Percentiles rank a stretch among this genome's conserved stretches.
These are phyloP conservation scores for Drosophila trichaetosa DNA, from an alignment of 2,888 invertebrate genomes.

Conservation along the genomic window DNA sequence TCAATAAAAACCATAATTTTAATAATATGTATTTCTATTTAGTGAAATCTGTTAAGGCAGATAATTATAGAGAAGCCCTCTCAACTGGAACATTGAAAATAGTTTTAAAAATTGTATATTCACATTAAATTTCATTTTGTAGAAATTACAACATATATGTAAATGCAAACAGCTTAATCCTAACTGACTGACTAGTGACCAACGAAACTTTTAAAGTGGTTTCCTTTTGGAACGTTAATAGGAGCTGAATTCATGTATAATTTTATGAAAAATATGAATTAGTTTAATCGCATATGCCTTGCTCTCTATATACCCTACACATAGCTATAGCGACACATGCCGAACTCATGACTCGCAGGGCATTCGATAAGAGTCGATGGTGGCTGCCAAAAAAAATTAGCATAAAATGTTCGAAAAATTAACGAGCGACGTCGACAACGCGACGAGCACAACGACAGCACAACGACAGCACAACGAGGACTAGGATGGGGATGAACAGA, in stretches of 20 bases:
- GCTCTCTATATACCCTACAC: constrained; percentile 9
- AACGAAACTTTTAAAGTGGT: neutral
- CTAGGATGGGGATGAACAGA: constrained; percentile 10
- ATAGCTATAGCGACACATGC: constrained; percentile 37
- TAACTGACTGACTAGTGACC: neutral
- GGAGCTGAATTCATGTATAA: neutral
- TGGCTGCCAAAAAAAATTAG: constrained; percentile 71
- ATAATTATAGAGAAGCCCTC: neutral
- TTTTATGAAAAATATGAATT: neutral
- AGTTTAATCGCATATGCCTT: neutral
- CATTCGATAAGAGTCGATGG: constrained; percentile 39
- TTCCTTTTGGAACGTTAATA: neutral
- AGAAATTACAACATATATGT: neutral
- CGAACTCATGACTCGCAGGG: constrained; percentile 38
- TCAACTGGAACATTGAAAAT: neutral
- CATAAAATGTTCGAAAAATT: constrained; percentile 73
- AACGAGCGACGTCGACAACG: constrained; percentile 65
- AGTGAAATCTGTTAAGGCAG: neutral
- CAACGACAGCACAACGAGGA: constrained; percentile 1
- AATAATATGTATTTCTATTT: neutral
- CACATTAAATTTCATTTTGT: neutral
- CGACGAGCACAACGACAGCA: constrained; percentile 17
- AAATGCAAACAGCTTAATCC: neutral
- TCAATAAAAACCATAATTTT: neutral
- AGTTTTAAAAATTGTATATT: neutral